Conservation (phyloP, 2,113 vertebrate species). For the Scytalopus superciliaris region DNA sequence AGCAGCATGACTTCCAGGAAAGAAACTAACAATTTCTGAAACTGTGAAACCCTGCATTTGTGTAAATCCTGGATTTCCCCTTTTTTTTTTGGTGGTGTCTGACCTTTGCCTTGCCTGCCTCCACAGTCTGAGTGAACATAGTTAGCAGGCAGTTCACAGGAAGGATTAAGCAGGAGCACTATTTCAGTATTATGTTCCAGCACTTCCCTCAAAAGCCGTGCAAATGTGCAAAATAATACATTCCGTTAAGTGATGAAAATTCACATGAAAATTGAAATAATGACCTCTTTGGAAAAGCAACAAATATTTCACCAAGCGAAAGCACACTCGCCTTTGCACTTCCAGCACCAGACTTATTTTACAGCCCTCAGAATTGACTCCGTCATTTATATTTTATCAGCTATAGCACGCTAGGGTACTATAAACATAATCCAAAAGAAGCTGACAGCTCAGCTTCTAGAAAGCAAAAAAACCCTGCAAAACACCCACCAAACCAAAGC, state of each 20-base stretch:
- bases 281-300: constrained; percentile 43
- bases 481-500: not conserved
- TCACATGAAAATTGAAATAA: constrained; percentile 57
- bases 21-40: not conserved
- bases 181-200: constrained; percentile 32
- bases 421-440: constrained; percentile 61
- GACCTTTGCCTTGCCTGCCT: not conserved
- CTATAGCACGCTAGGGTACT: constrained; percentile 42
- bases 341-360: constrained; percentile 40
- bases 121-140: not conserved
- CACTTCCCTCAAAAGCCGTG: constrained; percentile 16
- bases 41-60: not conserved
- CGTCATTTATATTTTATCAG: constrained; percentile 57
- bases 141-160: not conserved
- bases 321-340: not conserved
- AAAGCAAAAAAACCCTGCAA: not conserved
- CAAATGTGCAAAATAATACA: constrained; percentile 36
- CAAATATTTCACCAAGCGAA: constrained; percentile 36
- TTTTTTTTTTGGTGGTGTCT: not conserved
- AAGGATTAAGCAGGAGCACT: constrained; percentile 16
- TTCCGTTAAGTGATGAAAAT: constrained; percentile 47
- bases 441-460: constrained; percentile 51
- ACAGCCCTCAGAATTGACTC: constrained; percentile 34
- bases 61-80: not conserved
- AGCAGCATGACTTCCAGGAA: not conserved